Evolutionary conservation across 2,797 vertebrate genomes (phyloP).

Genomic region (Galagoides demidoff): DNA sequence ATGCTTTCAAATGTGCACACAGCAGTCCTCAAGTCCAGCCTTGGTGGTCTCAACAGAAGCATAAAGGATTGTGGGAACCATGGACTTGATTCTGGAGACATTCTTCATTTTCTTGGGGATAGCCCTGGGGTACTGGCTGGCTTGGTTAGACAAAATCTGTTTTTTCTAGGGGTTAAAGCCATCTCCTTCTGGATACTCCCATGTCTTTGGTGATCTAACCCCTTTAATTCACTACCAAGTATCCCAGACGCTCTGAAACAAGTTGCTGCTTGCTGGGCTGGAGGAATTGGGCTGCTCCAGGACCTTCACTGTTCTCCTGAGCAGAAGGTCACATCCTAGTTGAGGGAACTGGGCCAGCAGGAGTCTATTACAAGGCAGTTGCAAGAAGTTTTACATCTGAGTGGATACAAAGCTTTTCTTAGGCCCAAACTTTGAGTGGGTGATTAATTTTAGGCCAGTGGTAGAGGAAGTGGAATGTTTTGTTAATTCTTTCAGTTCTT

Average conservation of each 20-base stretch:
- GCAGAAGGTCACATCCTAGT: background rate
- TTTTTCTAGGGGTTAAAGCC: background rate
- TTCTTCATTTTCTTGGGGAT: background rate
- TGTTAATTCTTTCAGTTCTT: background rate
- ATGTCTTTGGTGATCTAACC: background rate
- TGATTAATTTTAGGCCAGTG: background rate
- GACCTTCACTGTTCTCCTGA: background rate
- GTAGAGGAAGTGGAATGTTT: background rate
- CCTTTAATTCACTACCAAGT: rapidly evolving
- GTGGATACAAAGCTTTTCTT: background rate
- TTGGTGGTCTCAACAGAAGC: background rate
- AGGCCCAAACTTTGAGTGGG: no score
- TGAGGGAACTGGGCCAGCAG: background rate
- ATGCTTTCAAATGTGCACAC: background rate
- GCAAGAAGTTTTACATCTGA: background rate
- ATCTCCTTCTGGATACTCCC: background rate
- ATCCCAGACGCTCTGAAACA: background rate
- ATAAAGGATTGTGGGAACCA: background rate
- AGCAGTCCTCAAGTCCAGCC: background rate
- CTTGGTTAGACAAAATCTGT: background rate
- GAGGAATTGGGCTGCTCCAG: background rate
- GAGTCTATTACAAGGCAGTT: background rate
- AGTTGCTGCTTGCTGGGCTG: background rate
- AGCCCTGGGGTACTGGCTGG: no score
- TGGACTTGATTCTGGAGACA: rapidly evolving